Evolutionary conservation across 2,113 vertebrate species (phyloP).

Genomic region (Calyptommatus sinebrachiatus): DNA sequence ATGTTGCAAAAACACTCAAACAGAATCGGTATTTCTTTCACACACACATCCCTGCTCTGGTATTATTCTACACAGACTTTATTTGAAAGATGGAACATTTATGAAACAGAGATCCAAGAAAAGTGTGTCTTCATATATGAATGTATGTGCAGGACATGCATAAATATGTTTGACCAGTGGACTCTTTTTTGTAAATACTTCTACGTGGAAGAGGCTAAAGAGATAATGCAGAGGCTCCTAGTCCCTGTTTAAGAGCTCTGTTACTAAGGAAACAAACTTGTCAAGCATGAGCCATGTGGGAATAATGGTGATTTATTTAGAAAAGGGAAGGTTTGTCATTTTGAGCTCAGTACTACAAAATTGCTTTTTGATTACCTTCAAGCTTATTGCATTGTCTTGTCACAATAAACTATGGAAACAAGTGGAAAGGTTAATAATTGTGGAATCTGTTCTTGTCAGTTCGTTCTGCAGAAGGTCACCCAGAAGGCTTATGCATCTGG

Average conservation of each 20-base stretch:
- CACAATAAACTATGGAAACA: conserved; percentile 79
- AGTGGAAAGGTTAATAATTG: conserved; percentile 79
- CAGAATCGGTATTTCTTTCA: background rate
- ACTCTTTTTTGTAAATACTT: conserved; percentile 52
- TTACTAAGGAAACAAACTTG: conserved; percentile 83
- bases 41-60: background rate
- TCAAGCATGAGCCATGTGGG: conserved; percentile 72
- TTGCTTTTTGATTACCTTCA: conserved; percentile 81
- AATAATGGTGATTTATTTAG: conserved; percentile 83
- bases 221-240: conserved; percentile 56
- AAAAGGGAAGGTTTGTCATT: conserved; percentile 80
- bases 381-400: conserved; percentile 81
- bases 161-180: conserved; percentile 34
- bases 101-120: conserved; percentile 32
- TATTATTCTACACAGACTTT: background rate
- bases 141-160: background rate
- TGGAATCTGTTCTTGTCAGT: conserved; percentile 68
- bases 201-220: conserved; percentile 59
- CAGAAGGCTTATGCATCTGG: conserved; percentile 32
- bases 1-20: background rate
- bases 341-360: conserved; percentile 79
- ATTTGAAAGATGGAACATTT: conserved; percentile 9
- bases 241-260: conserved; percentile 68
- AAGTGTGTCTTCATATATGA: background rate
- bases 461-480: conserved; percentile 53